Evolutionary conservation across 2,888 invertebrate genomes (phyloP).

Genomic region (Lasioglossum marginatum): DNA sequence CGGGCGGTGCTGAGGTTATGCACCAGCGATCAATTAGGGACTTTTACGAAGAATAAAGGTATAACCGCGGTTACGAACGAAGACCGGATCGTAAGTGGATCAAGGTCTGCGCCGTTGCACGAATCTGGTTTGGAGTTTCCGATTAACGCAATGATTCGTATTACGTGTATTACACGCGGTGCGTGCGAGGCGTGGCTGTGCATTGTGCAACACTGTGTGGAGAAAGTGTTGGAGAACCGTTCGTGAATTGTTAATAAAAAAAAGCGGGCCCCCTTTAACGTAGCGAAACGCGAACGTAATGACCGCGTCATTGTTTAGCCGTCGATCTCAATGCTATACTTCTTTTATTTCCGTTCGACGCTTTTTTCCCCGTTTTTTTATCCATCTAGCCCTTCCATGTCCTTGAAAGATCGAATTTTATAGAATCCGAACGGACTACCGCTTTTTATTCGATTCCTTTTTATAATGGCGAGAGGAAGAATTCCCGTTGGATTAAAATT

Average conservation of each 20-base stretch:
- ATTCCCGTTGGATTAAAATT: background rate
- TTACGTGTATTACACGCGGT: slow-evolving; percentile 58
- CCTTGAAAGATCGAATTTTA: background rate
- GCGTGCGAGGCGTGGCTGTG: slow-evolving; percentile 63
- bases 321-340: background rate
- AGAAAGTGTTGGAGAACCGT: slow-evolving; percentile 64
- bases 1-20: background rate
- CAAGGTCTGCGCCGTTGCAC: slow-evolving; percentile 68
- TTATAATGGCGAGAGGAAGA: background rate
- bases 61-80: background rate
- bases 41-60: slow-evolving; percentile 12
- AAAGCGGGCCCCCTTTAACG: slow-evolving; percentile 30
- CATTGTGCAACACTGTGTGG: slow-evolving; percentile 61
- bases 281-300: slow-evolving; percentile 19
- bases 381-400: background rate
- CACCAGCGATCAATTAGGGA: slow-evolving; percentile 16
- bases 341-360: background rate
- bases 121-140: slow-evolving; percentile 70
- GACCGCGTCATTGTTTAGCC: background rate
- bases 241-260: slow-evolving; percentile 62
- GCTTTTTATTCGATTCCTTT: background rate
- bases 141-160: slow-evolving; percentile 66
- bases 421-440: background rate
- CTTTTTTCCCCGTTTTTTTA: background rate
- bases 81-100: slow-evolving; percentile 63